Conservation (phyloP, 1,140 invertebrate species). For the Apis mellifera region DNA sequence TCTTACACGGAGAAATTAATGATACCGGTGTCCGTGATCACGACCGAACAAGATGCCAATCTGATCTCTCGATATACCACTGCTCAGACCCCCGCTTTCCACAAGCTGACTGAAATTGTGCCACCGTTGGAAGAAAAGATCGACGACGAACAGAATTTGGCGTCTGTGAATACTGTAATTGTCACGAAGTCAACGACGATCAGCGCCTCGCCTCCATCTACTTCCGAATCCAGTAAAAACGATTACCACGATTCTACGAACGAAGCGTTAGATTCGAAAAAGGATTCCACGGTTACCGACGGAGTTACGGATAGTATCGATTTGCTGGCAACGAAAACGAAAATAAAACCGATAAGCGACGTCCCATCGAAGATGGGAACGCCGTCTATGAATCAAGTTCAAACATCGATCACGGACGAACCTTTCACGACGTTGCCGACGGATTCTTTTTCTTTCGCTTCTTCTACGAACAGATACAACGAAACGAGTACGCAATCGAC, state of each 20-base stretch:
- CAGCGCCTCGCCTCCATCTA: not conserved
- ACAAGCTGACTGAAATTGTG: not conserved
- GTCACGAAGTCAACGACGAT: not conserved
- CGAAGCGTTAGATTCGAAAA: no score
- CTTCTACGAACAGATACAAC: not conserved
- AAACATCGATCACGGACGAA: not conserved
- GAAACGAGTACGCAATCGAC: not conserved
- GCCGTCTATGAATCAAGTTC: not conserved
- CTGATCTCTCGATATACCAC: not conserved
- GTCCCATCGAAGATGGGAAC: not conserved
- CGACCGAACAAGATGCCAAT: conserved; percentile 61
- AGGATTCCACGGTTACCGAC: not conserved
- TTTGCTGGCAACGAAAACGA: not conserved
- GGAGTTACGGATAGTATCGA: no score
- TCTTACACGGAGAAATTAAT: conserved; percentile 73
- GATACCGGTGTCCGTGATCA: conserved; percentile 77
- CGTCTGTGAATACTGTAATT: not conserved
- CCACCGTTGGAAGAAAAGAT: no score
- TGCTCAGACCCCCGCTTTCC: not conserved
- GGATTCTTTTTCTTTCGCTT: not conserved
- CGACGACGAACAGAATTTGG: not conserved
- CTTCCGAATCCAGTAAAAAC: no score
- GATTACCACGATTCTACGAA: not conserved
- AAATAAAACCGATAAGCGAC: not conserved
- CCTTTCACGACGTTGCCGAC: not conserved